Percentiles rank a stretch among this genome's conserved stretches.
Evolutionary conservation across 2,797 vertebrate species (phyloP).

Genomic region (Thripadectes ignobilis): DNA sequence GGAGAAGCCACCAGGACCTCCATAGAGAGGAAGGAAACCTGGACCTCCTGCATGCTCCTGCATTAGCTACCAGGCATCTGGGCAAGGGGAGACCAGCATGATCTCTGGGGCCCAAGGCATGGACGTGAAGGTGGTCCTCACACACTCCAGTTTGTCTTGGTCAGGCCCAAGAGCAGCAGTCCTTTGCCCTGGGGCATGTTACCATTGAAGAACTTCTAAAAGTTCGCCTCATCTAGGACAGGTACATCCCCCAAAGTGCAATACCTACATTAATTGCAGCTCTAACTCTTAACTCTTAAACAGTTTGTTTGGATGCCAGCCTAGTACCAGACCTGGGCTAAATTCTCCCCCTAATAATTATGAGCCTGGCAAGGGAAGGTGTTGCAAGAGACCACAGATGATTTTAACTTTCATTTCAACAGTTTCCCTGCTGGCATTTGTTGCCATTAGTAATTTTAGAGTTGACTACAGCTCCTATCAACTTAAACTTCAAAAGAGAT

Average conservation of each 20-base stretch:
- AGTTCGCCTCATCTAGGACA: not conserved
- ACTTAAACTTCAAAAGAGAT: not conserved
- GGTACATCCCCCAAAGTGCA: not conserved
- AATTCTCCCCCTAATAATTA: not conserved
- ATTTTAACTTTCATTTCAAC: not conserved
- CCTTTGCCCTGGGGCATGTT: not conserved
- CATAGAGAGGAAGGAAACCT: not conserved
- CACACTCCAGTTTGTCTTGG: not conserved
- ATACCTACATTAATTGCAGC: not conserved
- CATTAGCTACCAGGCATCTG: not conserved
- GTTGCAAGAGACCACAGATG: not conserved
- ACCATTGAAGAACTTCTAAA: not conserved
- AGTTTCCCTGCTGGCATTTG: not conserved
- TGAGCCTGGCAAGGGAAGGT: not conserved
- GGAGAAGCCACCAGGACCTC: not conserved
- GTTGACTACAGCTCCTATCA: not conserved
- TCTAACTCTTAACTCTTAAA: not conserved
- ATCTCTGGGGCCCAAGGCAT: not conserved
- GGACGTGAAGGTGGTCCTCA: rapidly evolving
- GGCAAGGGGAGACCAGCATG: rapidly evolving
- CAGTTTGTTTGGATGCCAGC: rapidly evolving
- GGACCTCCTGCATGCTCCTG: not conserved
- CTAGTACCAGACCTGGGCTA: not conserved
- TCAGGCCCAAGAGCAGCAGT: not conserved
- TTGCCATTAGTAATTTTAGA: not conserved